Evolutionary conservation across 2,797 vertebrate genomes (phyloP), one percentile per base, ranked within the genome.

Genomic region (Sebastes paucispinis): DNA sequence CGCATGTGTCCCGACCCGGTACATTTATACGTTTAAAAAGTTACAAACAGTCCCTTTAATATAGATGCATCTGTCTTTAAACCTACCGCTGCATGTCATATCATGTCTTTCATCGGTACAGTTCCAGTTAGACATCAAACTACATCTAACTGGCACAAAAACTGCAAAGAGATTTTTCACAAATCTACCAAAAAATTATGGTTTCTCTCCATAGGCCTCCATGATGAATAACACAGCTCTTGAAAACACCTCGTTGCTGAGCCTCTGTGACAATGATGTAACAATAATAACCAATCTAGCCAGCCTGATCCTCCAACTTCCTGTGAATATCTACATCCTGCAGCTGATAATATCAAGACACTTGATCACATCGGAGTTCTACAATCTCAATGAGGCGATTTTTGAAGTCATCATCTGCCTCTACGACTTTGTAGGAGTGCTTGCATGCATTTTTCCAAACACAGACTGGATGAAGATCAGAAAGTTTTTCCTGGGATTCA

Each of bases 241-340:
- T 50, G 69, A 55, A 79, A 77, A 72, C 64, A 16, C 59, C n/a
- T 73, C 57, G 6, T 29, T 16, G 18, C 11, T 47, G 24, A 32
- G 18, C 1, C 8, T 5, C 52, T 55, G 2, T 14, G 3, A 59
- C 6, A 16, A 12, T 0, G 0, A 13, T 22, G 0, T 7, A 8
- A 13, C 1, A 27, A 0, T 10, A 9, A 4, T 29, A 1, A 10
- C 10, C n/a, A 69, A 55, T 36, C 0, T 72, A 4, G 0, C 36
- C 32, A 58, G 50, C 55, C 20, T 34, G 3, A 11, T 81, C 20
- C 1, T 85, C 22, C 27, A 31, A 59, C 39, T 89, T 6, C 82
- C 83, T 14, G 3, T 65, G 67, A 74, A 54, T 32, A 59, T 76
- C 81, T 87, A 77, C 55, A 69, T 90, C 52, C 62, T 89, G 65